Base-by-base conservation (phyloP, 2,113 vertebrate genomes). In the Podarcis cretensis region DNA sequence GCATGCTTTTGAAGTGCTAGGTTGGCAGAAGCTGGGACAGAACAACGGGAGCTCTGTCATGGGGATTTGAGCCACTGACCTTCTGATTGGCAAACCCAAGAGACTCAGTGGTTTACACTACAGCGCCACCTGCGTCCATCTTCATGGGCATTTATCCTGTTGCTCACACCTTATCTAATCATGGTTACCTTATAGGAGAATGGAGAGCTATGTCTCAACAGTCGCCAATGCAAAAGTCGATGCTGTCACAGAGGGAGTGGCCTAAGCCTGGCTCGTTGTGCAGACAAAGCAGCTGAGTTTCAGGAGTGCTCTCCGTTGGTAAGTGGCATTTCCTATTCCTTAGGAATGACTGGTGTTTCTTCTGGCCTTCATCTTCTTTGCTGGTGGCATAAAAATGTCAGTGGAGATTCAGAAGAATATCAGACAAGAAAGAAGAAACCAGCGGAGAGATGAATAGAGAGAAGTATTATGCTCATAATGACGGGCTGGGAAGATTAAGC, bases 191-290 rank as follows among this genome's bases (percentile, higher is more conserved):
- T 1, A 30, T 95, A 98, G 98, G 90, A 97, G 0, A 30, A 74
- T 0, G 97, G 97, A 0, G 98, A 98, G 87, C 94, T 98, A 90
- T 98, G 98, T 84, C 0, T 96, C 40, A 95, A 95, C 88, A 98
- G 97, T 0, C 0, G 0, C 27, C 97, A 98, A 92, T 98, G 98
- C 93, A 97, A 95, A 87, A 98, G 96, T 7, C 4, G 13, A 3
- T 98, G 98, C 89, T 98, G 98, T 89, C 95, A 97, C 32, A 95
- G 90, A 0, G 0, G 0, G 0, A 54, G 1, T 0, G 87, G 74
- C 0, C 16, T 97, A 85, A 95, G 96, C 91, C 81, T 98, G 85
- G 93, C 97, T 57, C 97, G 97, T 0, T 98, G 98, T 1, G 71
- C 90, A 0, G 54, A 83, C 0, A 93, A 87, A 90, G 95, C 97